phyloP scores from a whole-genome alignment of 2,797 vertebrate species.

The Eospalax fontanierii region DNA sequence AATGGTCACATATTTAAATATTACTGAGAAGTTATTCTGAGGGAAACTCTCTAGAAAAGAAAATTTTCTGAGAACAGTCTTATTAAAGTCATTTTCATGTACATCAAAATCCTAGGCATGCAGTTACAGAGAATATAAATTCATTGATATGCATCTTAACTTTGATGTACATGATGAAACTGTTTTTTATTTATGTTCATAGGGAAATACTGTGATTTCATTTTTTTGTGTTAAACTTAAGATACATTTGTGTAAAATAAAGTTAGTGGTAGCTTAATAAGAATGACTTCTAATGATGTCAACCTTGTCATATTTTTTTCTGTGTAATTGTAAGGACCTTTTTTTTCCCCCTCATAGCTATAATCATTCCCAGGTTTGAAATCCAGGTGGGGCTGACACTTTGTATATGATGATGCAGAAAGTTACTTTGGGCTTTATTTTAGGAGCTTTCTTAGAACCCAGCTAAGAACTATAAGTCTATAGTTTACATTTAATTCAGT shows the following conservation, averaged over 20 bases:
- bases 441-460: not conserved
- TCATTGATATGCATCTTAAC: not conserved
- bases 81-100: slow-evolving; percentile 38
- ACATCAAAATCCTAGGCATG: not conserved
- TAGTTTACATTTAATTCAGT: not conserved
- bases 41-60: not conserved
- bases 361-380: not conserved
- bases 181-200: not conserved
- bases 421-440: not conserved
- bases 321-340: not conserved
- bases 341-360: not conserved
- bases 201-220: not conserved
- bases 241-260: slow-evolving; percentile 39
- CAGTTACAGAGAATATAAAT: not conserved
- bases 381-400: not conserved
- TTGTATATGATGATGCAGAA: not conserved
- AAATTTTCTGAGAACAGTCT: not conserved
- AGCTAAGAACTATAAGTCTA: not conserved
- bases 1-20: not conserved
- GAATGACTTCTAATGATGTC: not conserved
- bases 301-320: not conserved
- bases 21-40: not conserved
- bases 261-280: not conserved
- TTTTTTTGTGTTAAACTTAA: slow-evolving; percentile 44
- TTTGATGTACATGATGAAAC: not conserved